These are phyloP conservation scores for Pterois miles DNA, from an alignment of 2,797 vertebrate genomes.

Conservation along the genomic window DNA sequence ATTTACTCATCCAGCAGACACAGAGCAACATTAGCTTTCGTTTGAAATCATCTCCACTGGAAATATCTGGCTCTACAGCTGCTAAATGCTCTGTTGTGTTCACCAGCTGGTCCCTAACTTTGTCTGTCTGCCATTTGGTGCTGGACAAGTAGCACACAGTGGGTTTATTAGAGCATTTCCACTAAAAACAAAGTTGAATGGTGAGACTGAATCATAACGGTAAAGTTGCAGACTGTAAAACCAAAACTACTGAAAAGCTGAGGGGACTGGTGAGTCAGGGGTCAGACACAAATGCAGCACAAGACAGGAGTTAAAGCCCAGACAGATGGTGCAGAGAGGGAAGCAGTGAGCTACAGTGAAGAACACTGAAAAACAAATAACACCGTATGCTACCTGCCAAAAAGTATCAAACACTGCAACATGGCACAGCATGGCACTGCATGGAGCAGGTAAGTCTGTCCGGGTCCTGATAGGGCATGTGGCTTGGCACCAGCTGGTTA, in stretches of 20 bases:
- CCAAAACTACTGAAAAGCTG: not conserved
- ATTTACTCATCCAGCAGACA: not conserved
- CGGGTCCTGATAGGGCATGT: constrained; percentile 13
- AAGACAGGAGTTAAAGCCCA: not conserved
- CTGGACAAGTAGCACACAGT: not conserved
- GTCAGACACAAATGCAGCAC: not conserved
- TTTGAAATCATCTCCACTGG: not conserved
- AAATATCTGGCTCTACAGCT: not conserved
- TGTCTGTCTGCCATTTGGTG: not conserved
- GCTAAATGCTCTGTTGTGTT: not conserved
- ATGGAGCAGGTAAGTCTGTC: constrained; percentile 39
- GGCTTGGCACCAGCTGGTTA: not conserved
- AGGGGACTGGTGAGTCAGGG: not conserved
- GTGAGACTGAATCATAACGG: not conserved
- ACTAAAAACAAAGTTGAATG: not conserved
- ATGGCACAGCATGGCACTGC: constrained; percentile 13
- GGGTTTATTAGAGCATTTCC: not conserved
- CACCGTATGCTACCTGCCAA: constrained; percentile 40
- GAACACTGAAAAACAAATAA: constrained; percentile 16
- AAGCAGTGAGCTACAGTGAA: not conserved
- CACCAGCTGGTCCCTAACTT: not conserved
- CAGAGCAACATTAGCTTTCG: not conserved
- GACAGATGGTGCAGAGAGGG: constrained; percentile 10
- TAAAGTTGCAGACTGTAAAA: not conserved
- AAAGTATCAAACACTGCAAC: constrained; percentile 1